phyloP scores from a whole-genome alignment of 2,888 invertebrate genomes.

The Leptinotarsa haldemani region DNA sequence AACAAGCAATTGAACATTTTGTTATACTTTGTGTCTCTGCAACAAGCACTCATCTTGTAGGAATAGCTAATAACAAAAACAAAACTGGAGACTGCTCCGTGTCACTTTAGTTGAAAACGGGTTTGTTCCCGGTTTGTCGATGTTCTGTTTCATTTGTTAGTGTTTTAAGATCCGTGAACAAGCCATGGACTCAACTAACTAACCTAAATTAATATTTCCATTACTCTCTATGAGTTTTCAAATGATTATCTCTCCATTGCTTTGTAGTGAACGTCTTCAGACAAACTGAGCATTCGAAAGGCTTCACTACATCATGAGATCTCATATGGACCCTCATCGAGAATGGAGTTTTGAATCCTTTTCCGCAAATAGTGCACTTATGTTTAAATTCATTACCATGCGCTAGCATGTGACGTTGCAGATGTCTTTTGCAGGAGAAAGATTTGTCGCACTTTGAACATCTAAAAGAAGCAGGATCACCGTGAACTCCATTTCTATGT shows the following conservation, averaged over 20 bases:
- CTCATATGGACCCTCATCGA: slow-evolving; percentile 50
- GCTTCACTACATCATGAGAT: slow-evolving; percentile 50
- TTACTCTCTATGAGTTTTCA: slow-evolving; percentile 64
- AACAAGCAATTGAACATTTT: no score
- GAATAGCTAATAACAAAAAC: no score
- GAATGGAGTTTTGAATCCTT: slow-evolving; percentile 61
- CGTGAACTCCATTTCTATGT: slow-evolving; percentile 42
- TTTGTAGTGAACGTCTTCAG: slow-evolving; percentile 59
- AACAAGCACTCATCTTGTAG: no score
- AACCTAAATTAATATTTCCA: no score
- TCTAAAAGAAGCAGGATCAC: slow-evolving; percentile 36
- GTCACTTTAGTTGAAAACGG: no score
- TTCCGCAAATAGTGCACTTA: slow-evolving; percentile 66
- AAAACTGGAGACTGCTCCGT: no score
- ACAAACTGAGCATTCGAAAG: slow-evolving; percentile 59
- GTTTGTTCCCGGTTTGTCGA: no score
- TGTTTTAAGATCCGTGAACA: no score
- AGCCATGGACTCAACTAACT: no score
- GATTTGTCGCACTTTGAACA: slow-evolving; percentile 48
- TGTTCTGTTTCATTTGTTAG: no score
- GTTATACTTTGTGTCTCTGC: no score
- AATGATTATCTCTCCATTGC: slow-evolving; percentile 64
- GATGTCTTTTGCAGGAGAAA: slow-evolving; percentile 49
- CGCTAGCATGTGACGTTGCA: slow-evolving; percentile 48
- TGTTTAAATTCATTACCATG: slow-evolving; percentile 66